These are phyloP conservation scores for Matsumyia berberina DNA, from an alignment of 2,888 invertebrate genomes.

Conservation along the genomic window DNA sequence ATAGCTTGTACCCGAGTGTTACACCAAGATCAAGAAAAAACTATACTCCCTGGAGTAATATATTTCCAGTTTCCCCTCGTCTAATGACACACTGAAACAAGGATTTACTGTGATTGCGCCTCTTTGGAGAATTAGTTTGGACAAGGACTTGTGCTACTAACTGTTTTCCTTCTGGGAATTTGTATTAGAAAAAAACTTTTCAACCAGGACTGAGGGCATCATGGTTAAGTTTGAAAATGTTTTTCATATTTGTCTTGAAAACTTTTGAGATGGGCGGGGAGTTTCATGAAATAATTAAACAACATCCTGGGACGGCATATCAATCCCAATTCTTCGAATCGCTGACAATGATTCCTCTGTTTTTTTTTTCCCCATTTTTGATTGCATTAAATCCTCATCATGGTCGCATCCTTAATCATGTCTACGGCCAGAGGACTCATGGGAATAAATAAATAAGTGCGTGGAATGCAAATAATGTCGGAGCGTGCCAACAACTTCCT, in stretches of 20 bases:
- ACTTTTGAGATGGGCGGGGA: no score
- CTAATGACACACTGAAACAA: constrained; percentile 16
- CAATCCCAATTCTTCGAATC: background rate
- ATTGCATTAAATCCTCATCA: constrained; percentile 57
- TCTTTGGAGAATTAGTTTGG: background rate
- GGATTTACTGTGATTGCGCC: background rate
- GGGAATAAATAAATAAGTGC: constrained; percentile 31
- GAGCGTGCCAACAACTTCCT: background rate
- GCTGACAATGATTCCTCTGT: background rate
- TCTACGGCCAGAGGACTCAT: constrained; percentile 4
- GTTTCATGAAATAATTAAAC: no score
- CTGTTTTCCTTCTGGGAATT: constrained; percentile 15
- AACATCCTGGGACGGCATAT: no score
- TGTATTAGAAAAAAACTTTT: background rate
- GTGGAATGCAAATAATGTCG: constrained; percentile 45
- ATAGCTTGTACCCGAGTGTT: no score
- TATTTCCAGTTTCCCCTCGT: background rate
- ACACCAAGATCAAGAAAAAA: background rate
- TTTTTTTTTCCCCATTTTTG: constrained; percentile 1
- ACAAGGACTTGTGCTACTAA: background rate
- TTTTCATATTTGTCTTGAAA: background rate
- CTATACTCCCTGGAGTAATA: constrained; percentile 2
- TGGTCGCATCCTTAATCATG: constrained; percentile 27
- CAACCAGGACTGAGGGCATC: constrained; percentile 21
- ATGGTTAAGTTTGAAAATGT: constrained; percentile 4